These are phyloP conservation scores for Oncorhynchus nerka DNA, from an alignment of 2,113 vertebrate species.

Conservation along the genomic window DNA sequence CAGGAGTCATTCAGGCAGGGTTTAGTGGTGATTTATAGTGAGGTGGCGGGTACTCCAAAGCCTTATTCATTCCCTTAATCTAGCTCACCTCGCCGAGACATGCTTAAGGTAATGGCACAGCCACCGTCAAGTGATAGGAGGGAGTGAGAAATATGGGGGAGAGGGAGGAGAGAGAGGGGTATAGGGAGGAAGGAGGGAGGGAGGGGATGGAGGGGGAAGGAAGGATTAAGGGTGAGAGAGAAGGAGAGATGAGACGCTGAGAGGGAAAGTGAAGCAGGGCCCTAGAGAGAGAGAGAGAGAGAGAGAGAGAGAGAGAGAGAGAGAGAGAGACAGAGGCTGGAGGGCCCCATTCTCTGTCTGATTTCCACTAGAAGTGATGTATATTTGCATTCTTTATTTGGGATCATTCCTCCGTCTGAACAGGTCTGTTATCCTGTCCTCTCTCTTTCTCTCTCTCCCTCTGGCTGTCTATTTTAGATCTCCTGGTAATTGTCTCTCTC, in stretches of 20 bases:
- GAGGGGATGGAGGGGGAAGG: neutral
- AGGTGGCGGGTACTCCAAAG: slow-evolving; percentile 45
- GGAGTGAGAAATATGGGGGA: neutral
- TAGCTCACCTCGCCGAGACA: slow-evolving; percentile 46
- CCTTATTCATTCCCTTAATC: slow-evolving; percentile 63
- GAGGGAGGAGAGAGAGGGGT: neutral
- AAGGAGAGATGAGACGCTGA: neutral
- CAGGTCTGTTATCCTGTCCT: slow-evolving; percentile 23
- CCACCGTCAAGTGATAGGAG: slow-evolving; percentile 16
- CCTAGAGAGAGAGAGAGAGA: slow-evolving; percentile 1
- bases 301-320: slow-evolving; percentile 24
- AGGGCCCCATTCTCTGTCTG: neutral
- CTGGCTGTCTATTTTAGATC: no score
- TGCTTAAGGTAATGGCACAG: slow-evolving; percentile 59
- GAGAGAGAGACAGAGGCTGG: slow-evolving; percentile 17
- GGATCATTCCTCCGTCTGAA: slow-evolving; percentile 4
- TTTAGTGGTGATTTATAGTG: slow-evolving; percentile 66
- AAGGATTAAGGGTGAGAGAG: neutral
- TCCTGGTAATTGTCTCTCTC: neutral
- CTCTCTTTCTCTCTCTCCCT: neutral
- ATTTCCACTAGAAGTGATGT: neutral
- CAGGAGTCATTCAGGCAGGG: slow-evolving; percentile 26
- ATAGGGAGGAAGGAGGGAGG: neutral
- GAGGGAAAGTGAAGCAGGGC: no score
- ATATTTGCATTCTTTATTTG: slow-evolving; percentile 17